phyloP scores from a whole-genome alignment of 2,113 vertebrate species.

The Vombatus ursinus region DNA sequence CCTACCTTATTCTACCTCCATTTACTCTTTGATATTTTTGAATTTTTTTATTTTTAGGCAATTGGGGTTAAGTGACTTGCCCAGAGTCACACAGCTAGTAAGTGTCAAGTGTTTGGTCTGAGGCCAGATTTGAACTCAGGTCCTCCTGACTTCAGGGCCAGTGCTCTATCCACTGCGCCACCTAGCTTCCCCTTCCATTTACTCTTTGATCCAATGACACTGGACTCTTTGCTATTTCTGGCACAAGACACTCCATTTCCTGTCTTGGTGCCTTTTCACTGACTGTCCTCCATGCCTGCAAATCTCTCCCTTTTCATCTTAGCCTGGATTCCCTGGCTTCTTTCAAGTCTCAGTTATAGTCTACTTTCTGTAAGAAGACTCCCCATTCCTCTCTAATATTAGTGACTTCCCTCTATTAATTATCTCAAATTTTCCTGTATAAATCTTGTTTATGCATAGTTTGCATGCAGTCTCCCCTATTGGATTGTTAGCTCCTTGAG shows the following conservation, averaged over 20 bases:
- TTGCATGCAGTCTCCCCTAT: not conserved
- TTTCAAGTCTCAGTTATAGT: not conserved
- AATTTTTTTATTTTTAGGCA: no score
- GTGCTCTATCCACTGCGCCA: no score
- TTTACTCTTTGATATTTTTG: not conserved
- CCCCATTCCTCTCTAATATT: not conserved
- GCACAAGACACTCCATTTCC: not conserved
- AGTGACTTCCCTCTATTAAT: not conserved
- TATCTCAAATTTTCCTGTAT: not conserved
- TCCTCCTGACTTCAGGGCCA: no score
- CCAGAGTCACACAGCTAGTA: no score
- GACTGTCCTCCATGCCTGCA: not conserved
- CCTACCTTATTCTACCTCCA: not conserved
- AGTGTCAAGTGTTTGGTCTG: no score
- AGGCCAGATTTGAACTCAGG: no score
- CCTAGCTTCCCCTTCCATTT: no score
- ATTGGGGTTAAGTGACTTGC: no score
- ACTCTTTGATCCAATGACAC: not conserved
- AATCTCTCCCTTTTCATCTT: not conserved
- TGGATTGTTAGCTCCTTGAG: not conserved
- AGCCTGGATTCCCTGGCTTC: not conserved
- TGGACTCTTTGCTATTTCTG: not conserved
- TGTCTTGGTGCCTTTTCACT: not conserved
- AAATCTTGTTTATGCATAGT: not conserved
- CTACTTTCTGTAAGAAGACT: not conserved